Conservation (phyloP, 2,113 vertebrate genomes). For the Lanius collurio region DNA sequence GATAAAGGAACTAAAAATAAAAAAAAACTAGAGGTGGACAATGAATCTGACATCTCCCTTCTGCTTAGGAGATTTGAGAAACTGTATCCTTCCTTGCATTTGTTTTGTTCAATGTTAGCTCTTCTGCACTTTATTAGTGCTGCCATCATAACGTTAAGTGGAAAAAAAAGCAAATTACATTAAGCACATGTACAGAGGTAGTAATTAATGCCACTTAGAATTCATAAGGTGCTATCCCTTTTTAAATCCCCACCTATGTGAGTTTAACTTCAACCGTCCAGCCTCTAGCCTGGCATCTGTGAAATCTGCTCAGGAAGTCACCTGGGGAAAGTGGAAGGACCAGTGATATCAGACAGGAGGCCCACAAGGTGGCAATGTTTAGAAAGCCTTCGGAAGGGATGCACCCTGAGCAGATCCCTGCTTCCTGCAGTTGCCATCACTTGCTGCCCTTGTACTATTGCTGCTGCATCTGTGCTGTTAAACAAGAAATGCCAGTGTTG, state of each 20-base stretch:
- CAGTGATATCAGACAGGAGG: constrained; percentile 14
- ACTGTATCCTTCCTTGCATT: neutral
- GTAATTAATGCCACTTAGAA: neutral
- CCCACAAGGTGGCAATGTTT: constrained; percentile 80
- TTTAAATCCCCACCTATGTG: neutral
- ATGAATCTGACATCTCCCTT: neutral
- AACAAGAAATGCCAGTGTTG: neutral
- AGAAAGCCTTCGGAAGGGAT: constrained; percentile 57
- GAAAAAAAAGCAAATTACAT: neutral
- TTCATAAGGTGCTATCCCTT: neutral
- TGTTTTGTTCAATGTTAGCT: neutral
- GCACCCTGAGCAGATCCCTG: neutral
- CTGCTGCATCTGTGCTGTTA: neutral
- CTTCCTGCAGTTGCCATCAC: neutral
- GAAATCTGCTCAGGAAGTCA: neutral
- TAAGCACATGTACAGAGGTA: neutral
- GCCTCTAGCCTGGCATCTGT: neutral
- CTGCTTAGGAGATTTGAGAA: neutral
- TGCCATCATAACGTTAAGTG: neutral
- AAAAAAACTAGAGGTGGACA: neutral
- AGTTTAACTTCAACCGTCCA: neutral
- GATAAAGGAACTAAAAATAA: neutral
- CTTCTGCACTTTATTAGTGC: neutral
- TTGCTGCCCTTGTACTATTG: neutral
- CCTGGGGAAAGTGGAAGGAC: neutral